Evolutionary conservation across 2,797 vertebrate genomes (phyloP), one percentile per base, ranked within the genome.

Genomic region (Tadarida brasiliensis): DNA sequence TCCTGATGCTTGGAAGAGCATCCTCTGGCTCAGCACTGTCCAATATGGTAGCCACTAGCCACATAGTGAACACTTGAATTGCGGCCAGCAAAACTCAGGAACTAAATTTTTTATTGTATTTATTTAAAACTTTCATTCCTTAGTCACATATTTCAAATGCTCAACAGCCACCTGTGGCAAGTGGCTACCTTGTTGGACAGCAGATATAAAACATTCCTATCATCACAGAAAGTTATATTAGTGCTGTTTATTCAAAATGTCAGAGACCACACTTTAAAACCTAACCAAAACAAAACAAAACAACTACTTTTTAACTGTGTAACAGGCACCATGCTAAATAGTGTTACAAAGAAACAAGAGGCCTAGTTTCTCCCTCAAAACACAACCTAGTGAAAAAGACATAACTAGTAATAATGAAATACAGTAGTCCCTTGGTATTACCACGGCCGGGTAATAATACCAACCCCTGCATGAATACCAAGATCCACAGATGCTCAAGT

Each of bases 51-150:
- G 76, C 44, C 20, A 59, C 17, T 8, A 51, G 54, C 35, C 71
- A 82, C 8, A 30, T 2, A 87, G 0, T 82, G 16, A 89, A 90
- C n/a, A 88, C 22, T 28, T 86, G 30, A 88, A 24, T 7, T 74
- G 20, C 51, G 56, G 24, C 39, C 47, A 47, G 5, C 35, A 90
- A 93, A 87, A 90, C 11, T 11, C 35, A 16, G 19, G 5, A 88
- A 83, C 44, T 91, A 35, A 93, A 81, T 70, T 90, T 91, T 95
- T 49, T 19, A 68, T 74, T 82, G 33, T 20, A 92, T 85, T 85
- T 83, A 90, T n/a, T 88, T 89, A 92, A 92, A 96, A 83, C 4
- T 77, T 63, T 14, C 77, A 59, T 65, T 96, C 44, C 76, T 83
- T 44, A 94, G 30, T 89, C 76, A 91, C 71, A 86, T 19, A 93